phyloP scores from a whole-genome alignment of 2,888 invertebrate species.

The Pristionchus japonicus region DNA sequence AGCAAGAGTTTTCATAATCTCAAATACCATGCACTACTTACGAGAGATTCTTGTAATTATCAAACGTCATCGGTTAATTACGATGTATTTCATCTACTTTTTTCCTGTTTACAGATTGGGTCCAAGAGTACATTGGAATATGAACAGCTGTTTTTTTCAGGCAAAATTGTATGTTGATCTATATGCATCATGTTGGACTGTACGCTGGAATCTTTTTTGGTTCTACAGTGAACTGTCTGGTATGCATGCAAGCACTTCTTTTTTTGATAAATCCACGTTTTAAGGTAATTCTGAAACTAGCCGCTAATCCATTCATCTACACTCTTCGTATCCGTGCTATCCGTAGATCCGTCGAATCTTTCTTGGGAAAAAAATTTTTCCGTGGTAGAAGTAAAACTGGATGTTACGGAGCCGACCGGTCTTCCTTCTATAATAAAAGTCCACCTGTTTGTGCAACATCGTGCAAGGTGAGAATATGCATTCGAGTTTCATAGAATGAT shows the following conservation, averaged over 20 bases:
- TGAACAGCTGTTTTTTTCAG: too few relatives aligned
- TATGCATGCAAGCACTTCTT: constrained; percentile 48
- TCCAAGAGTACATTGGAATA: too few relatives aligned
- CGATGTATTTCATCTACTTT: too few relatives aligned
- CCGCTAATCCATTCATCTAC: constrained; percentile 73
- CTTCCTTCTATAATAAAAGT: neutral
- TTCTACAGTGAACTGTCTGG: constrained; percentile 67
- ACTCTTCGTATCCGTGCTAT: constrained; percentile 71
- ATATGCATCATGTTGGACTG: constrained; percentile 60
- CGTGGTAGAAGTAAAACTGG: neutral
- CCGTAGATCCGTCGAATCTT: constrained; percentile 62
- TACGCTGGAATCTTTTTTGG: constrained; percentile 65
- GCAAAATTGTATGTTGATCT: constrained; percentile 68
- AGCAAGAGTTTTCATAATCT: too few relatives aligned
- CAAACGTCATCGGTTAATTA: too few relatives aligned
- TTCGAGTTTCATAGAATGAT: too few relatives aligned
- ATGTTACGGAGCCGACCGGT: neutral
- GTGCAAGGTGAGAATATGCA: neutral
- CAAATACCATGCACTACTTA: too few relatives aligned
- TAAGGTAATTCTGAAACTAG: constrained; percentile 71
- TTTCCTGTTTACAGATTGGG: too few relatives aligned
- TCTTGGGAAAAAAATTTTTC: constrained; percentile 46
- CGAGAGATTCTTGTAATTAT: too few relatives aligned
- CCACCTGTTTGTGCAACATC: neutral
- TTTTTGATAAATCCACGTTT: neutral